Percentiles rank a stretch among this genome's conserved stretches.
These are phyloP conservation scores for Cheirogaleus major DNA, from an alignment of 2,797 vertebrate genomes.

Conservation along the genomic window DNA sequence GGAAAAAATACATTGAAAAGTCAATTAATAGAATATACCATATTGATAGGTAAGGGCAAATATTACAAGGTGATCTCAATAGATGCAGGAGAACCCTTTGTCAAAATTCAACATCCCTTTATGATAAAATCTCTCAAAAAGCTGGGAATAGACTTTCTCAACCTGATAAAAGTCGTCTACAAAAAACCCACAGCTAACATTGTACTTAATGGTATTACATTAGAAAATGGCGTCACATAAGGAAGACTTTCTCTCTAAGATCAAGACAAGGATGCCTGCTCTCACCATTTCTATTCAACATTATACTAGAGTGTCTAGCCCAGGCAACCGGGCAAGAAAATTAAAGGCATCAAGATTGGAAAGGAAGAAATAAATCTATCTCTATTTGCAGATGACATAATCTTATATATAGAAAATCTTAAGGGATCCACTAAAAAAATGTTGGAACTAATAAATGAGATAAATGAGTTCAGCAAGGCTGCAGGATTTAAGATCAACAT, in stretches of 20 bases:
- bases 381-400: background rate
- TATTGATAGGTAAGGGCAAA: background rate
- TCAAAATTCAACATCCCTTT: background rate
- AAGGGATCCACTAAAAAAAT: background rate
- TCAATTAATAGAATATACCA: background rate
- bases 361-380: background rate
- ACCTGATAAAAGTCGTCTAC: background rate
- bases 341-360: background rate
- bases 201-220: background rate
- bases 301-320: background rate
- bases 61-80: background rate
- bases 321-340: background rate
- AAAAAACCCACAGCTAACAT: background rate
- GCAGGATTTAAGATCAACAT: background rate
- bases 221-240: background rate
- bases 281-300: background rate
- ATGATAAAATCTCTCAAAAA: background rate
- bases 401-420: background rate
- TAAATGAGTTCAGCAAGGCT: background rate
- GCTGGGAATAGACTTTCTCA: background rate
- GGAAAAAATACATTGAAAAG: background rate
- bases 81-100: background rate
- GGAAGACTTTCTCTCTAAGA: background rate
- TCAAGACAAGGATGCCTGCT: background rate
- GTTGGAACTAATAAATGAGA: background rate